Evolutionary conservation across 2,113 vertebrate genomes (phyloP).

Genomic region (Ciconia boyciana): DNA sequence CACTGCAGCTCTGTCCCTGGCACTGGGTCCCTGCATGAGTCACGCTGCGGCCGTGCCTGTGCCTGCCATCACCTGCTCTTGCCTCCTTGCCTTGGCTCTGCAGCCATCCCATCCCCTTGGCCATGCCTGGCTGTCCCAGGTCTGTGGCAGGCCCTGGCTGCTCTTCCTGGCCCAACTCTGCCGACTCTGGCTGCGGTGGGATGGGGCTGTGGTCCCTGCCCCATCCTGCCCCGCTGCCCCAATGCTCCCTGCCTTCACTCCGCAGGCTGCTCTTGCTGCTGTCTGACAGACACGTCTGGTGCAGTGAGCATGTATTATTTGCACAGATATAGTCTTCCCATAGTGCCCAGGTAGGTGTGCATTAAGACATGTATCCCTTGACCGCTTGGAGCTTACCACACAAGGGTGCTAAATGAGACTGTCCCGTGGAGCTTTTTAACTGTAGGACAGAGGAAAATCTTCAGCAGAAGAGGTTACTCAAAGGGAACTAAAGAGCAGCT

Average conservation of each 20-base stretch:
- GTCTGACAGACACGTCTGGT: not conserved
- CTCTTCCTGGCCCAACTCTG: not conserved
- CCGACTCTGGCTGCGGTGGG: not conserved
- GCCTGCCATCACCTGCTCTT: not conserved
- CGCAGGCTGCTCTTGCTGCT: not conserved
- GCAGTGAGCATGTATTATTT: not conserved
- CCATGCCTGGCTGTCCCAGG: not conserved
- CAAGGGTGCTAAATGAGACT: not conserved
- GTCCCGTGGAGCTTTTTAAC: not conserved
- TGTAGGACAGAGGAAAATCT: not conserved
- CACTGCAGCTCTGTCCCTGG: not conserved
- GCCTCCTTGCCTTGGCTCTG: not conserved
- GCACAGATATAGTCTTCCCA: not conserved
- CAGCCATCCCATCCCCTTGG: not conserved
- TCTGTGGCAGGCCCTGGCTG: not conserved
- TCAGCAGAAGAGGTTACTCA: not conserved
- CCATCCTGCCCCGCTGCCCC: not conserved
- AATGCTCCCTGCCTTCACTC: not conserved
- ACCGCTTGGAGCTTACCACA: not conserved
- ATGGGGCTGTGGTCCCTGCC: not conserved
- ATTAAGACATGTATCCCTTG: not conserved
- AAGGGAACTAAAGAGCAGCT: slow-evolving; percentile 28
- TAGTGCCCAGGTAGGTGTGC: not conserved
- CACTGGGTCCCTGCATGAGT: not conserved
- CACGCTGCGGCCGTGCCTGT: not conserved